A percentile compares a stretch with the other conserved stretches of the same genome.
These are phyloP conservation scores for Montipora efflorescens DNA, from an alignment of 64 coral and sea anemone species.

Conservation along the genomic window DNA sequence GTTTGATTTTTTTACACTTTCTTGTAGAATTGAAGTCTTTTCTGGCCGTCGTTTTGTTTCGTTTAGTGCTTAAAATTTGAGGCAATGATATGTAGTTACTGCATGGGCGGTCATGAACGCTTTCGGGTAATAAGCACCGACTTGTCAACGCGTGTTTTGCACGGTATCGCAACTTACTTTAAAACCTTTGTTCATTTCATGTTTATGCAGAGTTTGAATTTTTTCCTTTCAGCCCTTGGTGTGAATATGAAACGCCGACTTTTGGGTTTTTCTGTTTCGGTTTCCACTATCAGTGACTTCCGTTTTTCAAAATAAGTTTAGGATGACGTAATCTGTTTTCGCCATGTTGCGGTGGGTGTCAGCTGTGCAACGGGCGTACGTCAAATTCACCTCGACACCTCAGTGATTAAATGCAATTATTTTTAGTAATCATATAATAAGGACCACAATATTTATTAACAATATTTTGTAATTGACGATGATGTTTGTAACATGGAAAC, in stretches of 20 bases:
- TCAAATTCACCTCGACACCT: not conserved
- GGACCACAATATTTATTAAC: no score
- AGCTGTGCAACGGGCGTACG: not conserved
- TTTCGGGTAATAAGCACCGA: not conserved
- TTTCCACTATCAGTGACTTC: conserved; percentile 11
- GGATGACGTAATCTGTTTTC: conserved; percentile 21
- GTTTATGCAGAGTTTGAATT: not conserved
- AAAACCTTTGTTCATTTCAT: not conserved
- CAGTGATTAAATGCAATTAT: no score
- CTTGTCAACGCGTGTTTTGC: conserved; percentile 21
- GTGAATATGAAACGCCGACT: no score
- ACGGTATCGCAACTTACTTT: conserved; percentile 12
- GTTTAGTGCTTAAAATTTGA: not conserved
- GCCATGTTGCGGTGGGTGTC: not conserved
- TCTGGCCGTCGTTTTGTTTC: not conserved
- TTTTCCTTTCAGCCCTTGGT: not conserved
- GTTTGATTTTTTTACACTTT: not conserved
- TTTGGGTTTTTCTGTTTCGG: not conserved
- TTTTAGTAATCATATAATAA: no score
- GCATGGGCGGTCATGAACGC: not conserved
- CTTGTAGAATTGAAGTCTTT: not conserved
- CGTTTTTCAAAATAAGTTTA: conserved; percentile 22
- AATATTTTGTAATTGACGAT: no score
- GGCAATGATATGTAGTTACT: not conserved
- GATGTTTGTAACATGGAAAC: no score